Evolutionary conservation across 2,797 vertebrate species (phyloP).

Genomic region (Sebastolobus altivelis): DNA sequence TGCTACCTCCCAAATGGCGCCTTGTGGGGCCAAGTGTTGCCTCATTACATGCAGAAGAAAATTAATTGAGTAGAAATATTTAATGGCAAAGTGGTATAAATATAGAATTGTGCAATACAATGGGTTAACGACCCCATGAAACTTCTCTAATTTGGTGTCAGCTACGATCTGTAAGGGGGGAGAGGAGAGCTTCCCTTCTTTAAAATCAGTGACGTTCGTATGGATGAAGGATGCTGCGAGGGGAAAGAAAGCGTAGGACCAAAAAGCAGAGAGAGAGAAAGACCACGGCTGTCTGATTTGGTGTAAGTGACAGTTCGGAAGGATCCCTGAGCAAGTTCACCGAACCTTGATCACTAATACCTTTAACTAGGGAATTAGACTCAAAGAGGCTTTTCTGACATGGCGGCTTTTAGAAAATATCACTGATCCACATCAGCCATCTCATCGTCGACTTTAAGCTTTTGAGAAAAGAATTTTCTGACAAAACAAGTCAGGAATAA

Average conservation of each 20-base stretch:
- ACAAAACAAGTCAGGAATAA: conserved; percentile 64
- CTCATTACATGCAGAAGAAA: conserved; percentile 81
- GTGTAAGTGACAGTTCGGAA: conserved; percentile 68
- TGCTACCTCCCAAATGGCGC: conserved; percentile 77
- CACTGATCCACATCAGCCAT: conserved; percentile 76
- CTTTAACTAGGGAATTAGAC: conserved; percentile 79
- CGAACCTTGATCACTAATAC: conserved; percentile 76
- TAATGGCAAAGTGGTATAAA: conserved; percentile 83
- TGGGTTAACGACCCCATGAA: conserved; percentile 70
- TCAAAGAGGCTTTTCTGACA: conserved; percentile 79
- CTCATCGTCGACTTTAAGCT: conserved; percentile 65
- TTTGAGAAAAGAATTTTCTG: conserved; percentile 47
- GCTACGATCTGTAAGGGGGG: conserved; percentile 33
- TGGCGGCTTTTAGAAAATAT: conserved; percentile 59
- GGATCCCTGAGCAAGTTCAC: conserved; percentile 70
- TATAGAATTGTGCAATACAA: conserved; percentile 77
- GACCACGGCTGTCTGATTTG: conserved; percentile 63
- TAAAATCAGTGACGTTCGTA: conserved; percentile 43
- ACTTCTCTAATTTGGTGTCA: conserved; percentile 69
- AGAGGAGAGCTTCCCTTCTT: conserved; percentile 27
- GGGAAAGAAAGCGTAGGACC: not conserved
- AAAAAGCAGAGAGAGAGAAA: conserved; percentile 32
- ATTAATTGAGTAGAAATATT: conserved; percentile 86
- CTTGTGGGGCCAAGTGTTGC: conserved; percentile 78
- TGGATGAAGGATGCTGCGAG: conserved; percentile 42